Evolutionary conservation across 2,113 vertebrate genomes (phyloP), one percentile per base, ranked within the genome.

Genomic region (human): DNA sequence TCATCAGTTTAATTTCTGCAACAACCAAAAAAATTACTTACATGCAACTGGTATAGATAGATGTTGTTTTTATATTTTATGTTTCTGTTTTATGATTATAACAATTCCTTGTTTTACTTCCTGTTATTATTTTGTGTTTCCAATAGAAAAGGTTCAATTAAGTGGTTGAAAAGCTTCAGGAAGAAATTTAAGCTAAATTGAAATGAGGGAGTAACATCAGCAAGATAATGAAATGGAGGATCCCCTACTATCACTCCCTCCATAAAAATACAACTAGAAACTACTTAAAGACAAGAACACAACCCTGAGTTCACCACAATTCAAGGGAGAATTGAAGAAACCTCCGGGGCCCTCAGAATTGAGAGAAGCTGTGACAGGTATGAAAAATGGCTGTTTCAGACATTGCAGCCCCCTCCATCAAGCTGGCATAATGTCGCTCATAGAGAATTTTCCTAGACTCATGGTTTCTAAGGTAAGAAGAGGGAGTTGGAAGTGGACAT

Each of bases 161-260:
- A 18, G 16, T 78, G 52, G 35, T 52, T 55, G 38, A 55, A 97
- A 92, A 38, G 38, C 17, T 92, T 95, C 75, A 35, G 40, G 40
- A 57, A 78, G 8, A 20, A 86, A 92, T 82, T 89, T 83, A 90
- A 86, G 61, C 25, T 83, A 72, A 96, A 91, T 83, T 95, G 55
- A 94, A 97, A 83, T 9, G 89, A 93, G 32, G 20, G 0, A 70
- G 8, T 70, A 32, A 70, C 17, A 13, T n/a, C 66, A 70, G 66
- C 66, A 70, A 70, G 66, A n/a, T 70, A 35, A n/a, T n/a, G 17
- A n/a, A 70, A 70, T 70, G 17, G 66, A 70, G n/a, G 61, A n/a
- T 70, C 17, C 17, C 66, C 66, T 70, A n/a, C 32, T n/a, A 70
- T 70, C 35, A 70, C 17, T 70, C 66, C 66, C 32, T n/a, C 35